Evolutionary conservation across 1,140 invertebrate species (phyloP).

Genomic region (Aphidius ervi): DNA sequence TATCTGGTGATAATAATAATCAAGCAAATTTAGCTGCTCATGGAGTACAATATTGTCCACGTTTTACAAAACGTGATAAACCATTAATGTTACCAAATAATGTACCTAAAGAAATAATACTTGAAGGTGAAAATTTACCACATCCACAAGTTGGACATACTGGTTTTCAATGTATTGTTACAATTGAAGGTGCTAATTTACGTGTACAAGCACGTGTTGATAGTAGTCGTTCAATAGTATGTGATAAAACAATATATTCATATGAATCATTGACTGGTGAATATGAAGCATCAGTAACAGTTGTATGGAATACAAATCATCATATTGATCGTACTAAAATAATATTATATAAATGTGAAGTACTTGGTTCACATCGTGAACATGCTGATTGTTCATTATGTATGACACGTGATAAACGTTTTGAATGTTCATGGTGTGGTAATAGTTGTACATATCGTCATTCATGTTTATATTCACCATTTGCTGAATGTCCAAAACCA

Average conservation of each 20-base stretch:
- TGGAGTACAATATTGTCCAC: slow-evolving; percentile 74
- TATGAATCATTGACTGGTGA: slow-evolving; percentile 83
- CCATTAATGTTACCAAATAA: slow-evolving; percentile 81
- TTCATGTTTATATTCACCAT: slow-evolving; percentile 68
- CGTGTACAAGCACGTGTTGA: slow-evolving; percentile 81
- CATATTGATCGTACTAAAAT: slow-evolving; percentile 87
- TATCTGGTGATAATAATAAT: slow-evolving; percentile 77
- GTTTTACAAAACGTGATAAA: slow-evolving; percentile 63
- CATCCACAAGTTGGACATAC: slow-evolving; percentile 80
- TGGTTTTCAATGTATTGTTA: slow-evolving; percentile 86
- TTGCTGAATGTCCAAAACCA: slow-evolving; percentile 84
- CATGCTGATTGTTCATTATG: slow-evolving; percentile 93
- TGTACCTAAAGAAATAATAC: slow-evolving; percentile 79
- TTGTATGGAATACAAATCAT: slow-evolving; percentile 90
- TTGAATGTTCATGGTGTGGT: slow-evolving; percentile 89
- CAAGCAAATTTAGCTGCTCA: slow-evolving; percentile 68
- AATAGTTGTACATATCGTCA: slow-evolving; percentile 81
- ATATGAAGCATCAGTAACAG: slow-evolving; percentile 82
- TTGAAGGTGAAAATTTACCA: slow-evolving; percentile 87
- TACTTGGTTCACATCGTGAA: slow-evolving; percentile 84
- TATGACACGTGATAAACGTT: slow-evolving; percentile 80
- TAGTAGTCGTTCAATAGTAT: slow-evolving; percentile 76
- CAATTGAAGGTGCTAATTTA: slow-evolving; percentile 86
- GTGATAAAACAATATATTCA: slow-evolving; percentile 87
- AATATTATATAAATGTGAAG: slow-evolving; percentile 90